Percentiles rank a stretch among this genome's conserved stretches.
These are phyloP conservation scores for Felis catus DNA, from an alignment of 2,113 vertebrate genomes.

Conservation along the genomic window DNA sequence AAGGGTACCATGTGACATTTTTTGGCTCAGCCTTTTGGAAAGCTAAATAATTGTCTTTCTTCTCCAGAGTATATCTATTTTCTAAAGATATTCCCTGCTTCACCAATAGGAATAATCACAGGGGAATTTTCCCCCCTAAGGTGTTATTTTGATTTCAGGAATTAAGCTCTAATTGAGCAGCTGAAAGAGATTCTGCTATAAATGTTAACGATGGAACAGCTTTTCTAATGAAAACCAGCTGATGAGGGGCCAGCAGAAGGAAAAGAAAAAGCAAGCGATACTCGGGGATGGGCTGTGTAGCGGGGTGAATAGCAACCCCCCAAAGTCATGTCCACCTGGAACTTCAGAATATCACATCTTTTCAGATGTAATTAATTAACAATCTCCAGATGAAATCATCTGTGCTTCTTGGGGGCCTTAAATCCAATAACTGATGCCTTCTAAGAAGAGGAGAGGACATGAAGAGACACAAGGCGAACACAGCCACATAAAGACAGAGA, in stretches of 20 bases:
- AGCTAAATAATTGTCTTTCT: constrained; percentile 20
- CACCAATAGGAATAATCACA: constrained; percentile 67
- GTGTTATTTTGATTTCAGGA: constrained; percentile 74
- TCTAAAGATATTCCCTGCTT: constrained; percentile 62
- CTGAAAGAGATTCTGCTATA: constrained; percentile 63
- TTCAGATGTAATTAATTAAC: neutral
- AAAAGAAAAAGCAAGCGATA: neutral
- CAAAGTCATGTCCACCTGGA: neutral
- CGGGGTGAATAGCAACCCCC: neutral
- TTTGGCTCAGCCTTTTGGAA: neutral
- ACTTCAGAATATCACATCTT: neutral
- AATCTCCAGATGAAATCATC: neutral
- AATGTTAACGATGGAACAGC: constrained; percentile 50
- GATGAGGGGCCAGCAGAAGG: neutral
- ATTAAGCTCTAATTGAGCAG: constrained; percentile 74
- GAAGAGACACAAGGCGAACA: neutral
- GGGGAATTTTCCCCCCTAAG: constrained; percentile 47
- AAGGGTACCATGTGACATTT: neutral
- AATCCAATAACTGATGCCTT: neutral
- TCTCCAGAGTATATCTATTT: constrained; percentile 52
- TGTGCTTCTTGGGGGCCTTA: too few relatives aligned
- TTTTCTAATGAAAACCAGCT: constrained; percentile 65
- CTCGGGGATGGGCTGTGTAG: neutral
- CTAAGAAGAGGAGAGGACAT: neutral
- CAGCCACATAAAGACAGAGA: neutral